These are phyloP conservation scores for Electrophaes corylata DNA, from an alignment of 2,888 invertebrate genomes.

Conservation along the genomic window DNA sequence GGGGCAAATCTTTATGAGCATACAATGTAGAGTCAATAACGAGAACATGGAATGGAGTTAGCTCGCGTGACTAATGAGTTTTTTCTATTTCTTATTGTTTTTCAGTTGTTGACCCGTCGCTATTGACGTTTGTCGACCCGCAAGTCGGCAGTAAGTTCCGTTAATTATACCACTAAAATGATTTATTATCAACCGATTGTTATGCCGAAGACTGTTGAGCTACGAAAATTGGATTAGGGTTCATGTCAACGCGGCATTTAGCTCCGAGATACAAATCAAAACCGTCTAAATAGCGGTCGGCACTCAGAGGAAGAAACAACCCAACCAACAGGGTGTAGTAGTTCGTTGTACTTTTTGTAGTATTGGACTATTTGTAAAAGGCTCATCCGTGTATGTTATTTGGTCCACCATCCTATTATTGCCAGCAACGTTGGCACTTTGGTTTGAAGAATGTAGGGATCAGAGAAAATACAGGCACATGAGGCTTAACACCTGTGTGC, in stretches of 20 bases:
- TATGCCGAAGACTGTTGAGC: constrained; percentile 54
- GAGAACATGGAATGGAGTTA: constrained; percentile 46
- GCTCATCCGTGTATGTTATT: too few species aligned
- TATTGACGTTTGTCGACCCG: constrained; percentile 65
- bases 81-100: constrained; percentile 80
- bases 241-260: constrained; percentile 65
- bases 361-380: too few species aligned
- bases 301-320: constrained; percentile 15
- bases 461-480: too few species aligned
- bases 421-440: too few species aligned
- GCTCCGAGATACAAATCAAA: constrained; percentile 53
- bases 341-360: too few species aligned
- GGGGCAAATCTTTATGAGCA: too few species aligned
- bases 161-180: constrained; percentile 73
- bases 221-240: constrained; percentile 57
- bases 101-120: constrained; percentile 75
- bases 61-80: constrained; percentile 79
- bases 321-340: background rate
- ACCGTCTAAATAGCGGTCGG: constrained; percentile 34
- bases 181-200: constrained; percentile 66
- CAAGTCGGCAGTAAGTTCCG: constrained; percentile 48
- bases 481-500: too few species aligned
- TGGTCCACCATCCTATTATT: too few species aligned
- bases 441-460: too few species aligned
- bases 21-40: constrained; percentile 47